Evolutionary conservation across 1,140 invertebrate genomes (phyloP).

Genomic region (Ctenoplectra terminalis): DNA sequence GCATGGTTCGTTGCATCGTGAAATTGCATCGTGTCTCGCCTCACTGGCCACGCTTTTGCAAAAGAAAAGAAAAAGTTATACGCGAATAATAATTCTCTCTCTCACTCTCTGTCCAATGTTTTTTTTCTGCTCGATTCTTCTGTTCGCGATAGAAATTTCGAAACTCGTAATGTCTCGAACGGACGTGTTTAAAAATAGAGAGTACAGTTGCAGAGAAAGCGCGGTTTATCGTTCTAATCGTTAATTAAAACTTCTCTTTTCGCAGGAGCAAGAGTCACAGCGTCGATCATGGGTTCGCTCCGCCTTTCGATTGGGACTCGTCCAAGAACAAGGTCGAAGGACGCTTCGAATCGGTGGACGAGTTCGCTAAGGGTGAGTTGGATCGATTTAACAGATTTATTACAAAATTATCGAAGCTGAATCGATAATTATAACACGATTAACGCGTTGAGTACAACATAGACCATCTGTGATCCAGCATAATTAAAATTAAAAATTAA

Average conservation of each 20-base stretch:
- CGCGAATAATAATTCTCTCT: slow-evolving; percentile 37
- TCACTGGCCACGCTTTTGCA: slow-evolving; percentile 22
- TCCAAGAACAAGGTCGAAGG: slow-evolving; percentile 92
- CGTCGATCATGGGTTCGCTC: slow-evolving; percentile 92
- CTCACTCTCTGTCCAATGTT: no score
- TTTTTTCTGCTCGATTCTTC: not conserved
- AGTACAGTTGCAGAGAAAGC: not conserved
- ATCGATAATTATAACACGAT: no score
- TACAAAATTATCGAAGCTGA: no score
- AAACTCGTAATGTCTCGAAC: not conserved
- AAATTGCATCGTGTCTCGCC: slow-evolving; percentile 57
- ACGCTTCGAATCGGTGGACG: slow-evolving; percentile 90
- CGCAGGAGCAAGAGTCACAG: slow-evolving; percentile 94
- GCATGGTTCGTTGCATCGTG: slow-evolving; percentile 62
- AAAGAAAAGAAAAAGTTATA: not conserved
- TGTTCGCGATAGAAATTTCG: not conserved
- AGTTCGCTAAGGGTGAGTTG: slow-evolving; percentile 84
- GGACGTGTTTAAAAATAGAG: not conserved
- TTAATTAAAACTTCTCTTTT: slow-evolving; percentile 63
- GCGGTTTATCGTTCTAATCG: not conserved
- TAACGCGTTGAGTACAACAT: no score
- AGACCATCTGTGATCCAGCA: no score
- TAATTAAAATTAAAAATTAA: no score
- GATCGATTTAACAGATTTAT: no score
- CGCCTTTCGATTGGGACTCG: slow-evolving; percentile 92